These are phyloP conservation scores for Helleia helle DNA, from an alignment of 2,888 invertebrate genomes.

Conservation along the genomic window DNA sequence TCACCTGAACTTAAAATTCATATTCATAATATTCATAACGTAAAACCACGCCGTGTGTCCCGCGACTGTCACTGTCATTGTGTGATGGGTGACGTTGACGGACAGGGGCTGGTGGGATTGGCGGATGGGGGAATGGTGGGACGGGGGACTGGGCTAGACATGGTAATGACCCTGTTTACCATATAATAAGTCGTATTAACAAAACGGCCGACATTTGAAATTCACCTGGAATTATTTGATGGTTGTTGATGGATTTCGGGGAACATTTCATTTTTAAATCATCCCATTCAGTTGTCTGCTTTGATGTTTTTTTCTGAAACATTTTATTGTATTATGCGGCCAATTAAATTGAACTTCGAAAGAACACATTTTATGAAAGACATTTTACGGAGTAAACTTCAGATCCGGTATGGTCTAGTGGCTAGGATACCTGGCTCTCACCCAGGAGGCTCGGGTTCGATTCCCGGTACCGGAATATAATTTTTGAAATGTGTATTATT, in stretches of 20 bases:
- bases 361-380: no score
- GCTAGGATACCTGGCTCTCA: conserved; percentile 81
- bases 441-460: conserved; percentile 83
- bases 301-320: no score
- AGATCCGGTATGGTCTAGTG: conserved; percentile 76
- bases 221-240: background rate
- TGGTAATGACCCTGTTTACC: conserved; percentile 66
- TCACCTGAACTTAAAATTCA: no score
- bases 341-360: no score
- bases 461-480: no score
- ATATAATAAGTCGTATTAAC: conserved; percentile 50
- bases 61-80: conserved; percentile 30
- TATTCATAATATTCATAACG: no score
- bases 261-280: no score
- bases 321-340: no score
- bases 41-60: conserved; percentile 20
- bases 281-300: no score
- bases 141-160: no score
- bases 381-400: no score
- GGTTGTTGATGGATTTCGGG: background rate
- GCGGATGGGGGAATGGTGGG: conserved; percentile 29
- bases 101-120: conserved; percentile 52
- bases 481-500: no score
- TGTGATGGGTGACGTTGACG: conserved; percentile 55
- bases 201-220: background rate